phyloP scores from a whole-genome alignment of 2,113 vertebrate genomes.

The Odocoileus virginianus region DNA sequence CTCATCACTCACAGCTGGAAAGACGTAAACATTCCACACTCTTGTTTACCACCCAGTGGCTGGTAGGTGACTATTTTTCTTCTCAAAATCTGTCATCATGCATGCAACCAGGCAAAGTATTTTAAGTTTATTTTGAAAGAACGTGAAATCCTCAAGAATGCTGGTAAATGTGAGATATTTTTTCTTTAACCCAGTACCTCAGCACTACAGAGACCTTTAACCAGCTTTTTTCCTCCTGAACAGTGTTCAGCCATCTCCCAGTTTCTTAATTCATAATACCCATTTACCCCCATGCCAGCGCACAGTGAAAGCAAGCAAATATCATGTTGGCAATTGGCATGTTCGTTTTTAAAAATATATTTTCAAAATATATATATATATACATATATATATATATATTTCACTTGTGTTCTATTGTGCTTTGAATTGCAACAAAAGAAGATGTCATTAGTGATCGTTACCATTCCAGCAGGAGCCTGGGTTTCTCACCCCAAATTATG shows the following conservation, averaged over 20 bases:
- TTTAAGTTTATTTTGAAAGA: constrained; percentile 73
- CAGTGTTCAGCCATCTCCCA: background rate
- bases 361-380: background rate
- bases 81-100: constrained; percentile 67
- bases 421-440: constrained; percentile 50
- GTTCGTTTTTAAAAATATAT: background rate
- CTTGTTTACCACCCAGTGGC: constrained; percentile 43
- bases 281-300: background rate
- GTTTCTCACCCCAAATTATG: constrained; percentile 68
- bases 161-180: constrained; percentile 45
- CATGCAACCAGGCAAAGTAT: constrained; percentile 48
- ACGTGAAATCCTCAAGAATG: constrained; percentile 68
- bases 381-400: background rate
- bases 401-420: constrained; percentile 26
- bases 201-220: background rate
- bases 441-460: constrained; percentile 47
- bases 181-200: background rate
- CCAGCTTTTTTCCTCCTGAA: constrained; percentile 27
- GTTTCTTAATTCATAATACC: background rate
- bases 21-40: constrained; percentile 53
- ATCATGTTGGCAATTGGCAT: background rate
- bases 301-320: background rate
- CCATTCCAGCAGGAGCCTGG: constrained; percentile 48
- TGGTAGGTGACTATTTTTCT: constrained; percentile 11
- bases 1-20: constrained; percentile 51